Conservation (phyloP, 2,797 vertebrate genomes). For the Rallus crepitans region DNA sequence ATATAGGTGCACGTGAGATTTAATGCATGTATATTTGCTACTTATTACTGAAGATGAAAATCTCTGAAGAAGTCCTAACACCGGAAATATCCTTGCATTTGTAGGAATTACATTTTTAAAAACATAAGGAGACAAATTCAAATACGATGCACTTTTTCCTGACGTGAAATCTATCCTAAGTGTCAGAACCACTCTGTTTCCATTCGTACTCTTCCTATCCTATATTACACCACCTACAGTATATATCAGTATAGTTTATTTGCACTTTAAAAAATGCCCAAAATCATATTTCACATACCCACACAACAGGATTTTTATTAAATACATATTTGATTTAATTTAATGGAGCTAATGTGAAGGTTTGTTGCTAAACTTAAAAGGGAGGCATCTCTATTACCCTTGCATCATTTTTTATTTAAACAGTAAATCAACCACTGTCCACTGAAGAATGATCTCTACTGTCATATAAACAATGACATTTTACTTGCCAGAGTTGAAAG, state of each 20-base stretch:
- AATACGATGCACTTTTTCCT: background rate
- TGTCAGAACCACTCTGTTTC: background rate
- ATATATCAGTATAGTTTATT: background rate
- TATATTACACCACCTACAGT: background rate
- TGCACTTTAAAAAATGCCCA: background rate
- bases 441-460: background rate
- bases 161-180: background rate
- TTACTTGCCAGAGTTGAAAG: background rate
- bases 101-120: background rate
- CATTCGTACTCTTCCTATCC: background rate
- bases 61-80: background rate
- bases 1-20: background rate
- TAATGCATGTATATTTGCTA: background rate
- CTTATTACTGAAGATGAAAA: background rate
- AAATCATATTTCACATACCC: background rate
- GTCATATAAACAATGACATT: background rate
- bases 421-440: background rate
- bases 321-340: background rate
- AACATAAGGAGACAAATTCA: background rate
- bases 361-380: background rate
- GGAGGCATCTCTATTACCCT: background rate
- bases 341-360: background rate
- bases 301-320: background rate
- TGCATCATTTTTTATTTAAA: background rate
- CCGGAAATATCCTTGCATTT: background rate